phyloP scores from a whole-genome alignment of 2,888 invertebrate genomes.

The Beris chalybata region DNA sequence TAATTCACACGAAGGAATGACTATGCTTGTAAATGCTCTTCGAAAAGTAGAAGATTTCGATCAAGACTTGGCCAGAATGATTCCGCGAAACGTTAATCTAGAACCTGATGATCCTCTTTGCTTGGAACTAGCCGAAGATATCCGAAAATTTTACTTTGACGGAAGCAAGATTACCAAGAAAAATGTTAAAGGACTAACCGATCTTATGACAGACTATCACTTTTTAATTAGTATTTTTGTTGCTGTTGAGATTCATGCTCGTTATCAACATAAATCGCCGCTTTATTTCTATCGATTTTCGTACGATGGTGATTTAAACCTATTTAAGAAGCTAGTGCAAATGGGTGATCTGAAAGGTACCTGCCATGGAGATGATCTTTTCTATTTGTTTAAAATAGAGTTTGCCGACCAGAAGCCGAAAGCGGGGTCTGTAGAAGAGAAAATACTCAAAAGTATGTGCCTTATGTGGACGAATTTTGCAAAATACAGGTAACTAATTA shows the following conservation, averaged over 20 bases:
- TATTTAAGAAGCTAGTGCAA: slow-evolving; percentile 57
- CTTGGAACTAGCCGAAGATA: slow-evolving; percentile 42
- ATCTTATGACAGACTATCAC: slow-evolving; percentile 59
- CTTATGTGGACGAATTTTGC: slow-evolving; percentile 68
- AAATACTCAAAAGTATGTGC: slow-evolving; percentile 57
- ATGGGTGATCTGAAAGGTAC: slow-evolving; percentile 58
- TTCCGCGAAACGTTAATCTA: slow-evolving; percentile 49
- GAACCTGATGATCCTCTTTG: slow-evolving; percentile 41
- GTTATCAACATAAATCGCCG: slow-evolving; percentile 49
- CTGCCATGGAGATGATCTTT: slow-evolving; percentile 65
- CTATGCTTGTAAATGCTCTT: slow-evolving; percentile 45
- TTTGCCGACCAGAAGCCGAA: slow-evolving; percentile 35
- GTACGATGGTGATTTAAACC: slow-evolving; percentile 61
- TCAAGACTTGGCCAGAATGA: slow-evolving; percentile 47
- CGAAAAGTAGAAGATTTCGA: slow-evolving; percentile 46
- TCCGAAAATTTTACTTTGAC: slow-evolving; percentile 57
- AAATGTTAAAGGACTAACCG: slow-evolving; percentile 55
- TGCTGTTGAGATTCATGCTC: slow-evolving; percentile 47
- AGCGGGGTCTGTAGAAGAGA: slow-evolving; percentile 42
- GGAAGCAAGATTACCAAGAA: slow-evolving; percentile 52
- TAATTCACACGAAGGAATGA: slow-evolving; percentile 61
- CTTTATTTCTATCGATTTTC: slow-evolving; percentile 64
- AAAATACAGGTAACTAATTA: slow-evolving; percentile 56
- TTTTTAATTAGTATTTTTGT: slow-evolving; percentile 47
- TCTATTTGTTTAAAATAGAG: slow-evolving; percentile 60